Conservation (phyloP, 2,797 vertebrate genomes). For the Myiotriccus ornatus region DNA sequence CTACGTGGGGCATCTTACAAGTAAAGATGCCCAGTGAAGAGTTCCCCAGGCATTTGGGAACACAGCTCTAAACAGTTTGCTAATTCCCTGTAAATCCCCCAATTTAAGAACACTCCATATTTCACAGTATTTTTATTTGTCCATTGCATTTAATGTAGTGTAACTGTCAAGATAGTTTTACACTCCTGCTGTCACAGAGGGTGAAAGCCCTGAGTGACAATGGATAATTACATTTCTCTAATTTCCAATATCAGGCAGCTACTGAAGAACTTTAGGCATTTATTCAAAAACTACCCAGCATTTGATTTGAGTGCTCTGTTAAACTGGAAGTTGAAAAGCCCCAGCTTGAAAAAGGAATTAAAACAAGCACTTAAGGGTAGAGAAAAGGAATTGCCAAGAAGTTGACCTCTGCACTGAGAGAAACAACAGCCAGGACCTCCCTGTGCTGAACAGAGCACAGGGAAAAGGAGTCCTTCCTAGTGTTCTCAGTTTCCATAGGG, state of each 20-base stretch:
- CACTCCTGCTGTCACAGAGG: background rate
- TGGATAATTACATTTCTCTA: background rate
- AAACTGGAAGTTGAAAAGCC: background rate
- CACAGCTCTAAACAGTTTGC: background rate
- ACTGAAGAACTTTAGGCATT: background rate
- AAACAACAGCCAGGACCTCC: constrained; percentile 35
- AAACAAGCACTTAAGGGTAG: background rate
- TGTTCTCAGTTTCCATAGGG: background rate
- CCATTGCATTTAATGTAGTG: background rate
- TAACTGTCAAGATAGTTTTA: background rate
- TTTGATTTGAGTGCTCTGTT: background rate
- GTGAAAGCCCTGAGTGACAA: background rate
- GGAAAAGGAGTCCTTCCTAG: background rate
- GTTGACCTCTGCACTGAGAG: background rate
- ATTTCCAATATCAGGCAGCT: background rate
- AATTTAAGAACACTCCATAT: background rate
- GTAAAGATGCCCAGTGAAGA: background rate
- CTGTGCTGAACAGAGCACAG: background rate
- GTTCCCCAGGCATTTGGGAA: background rate
- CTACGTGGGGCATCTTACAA: background rate
- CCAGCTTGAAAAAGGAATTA: constrained; percentile 2
- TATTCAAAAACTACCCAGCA: background rate
- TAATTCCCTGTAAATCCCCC: background rate
- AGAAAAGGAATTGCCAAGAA: constrained; percentile 34
- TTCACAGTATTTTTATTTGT: background rate